phyloP scores from a whole-genome alignment of 2,113 vertebrate species.

The Callospermophilus lateralis region DNA sequence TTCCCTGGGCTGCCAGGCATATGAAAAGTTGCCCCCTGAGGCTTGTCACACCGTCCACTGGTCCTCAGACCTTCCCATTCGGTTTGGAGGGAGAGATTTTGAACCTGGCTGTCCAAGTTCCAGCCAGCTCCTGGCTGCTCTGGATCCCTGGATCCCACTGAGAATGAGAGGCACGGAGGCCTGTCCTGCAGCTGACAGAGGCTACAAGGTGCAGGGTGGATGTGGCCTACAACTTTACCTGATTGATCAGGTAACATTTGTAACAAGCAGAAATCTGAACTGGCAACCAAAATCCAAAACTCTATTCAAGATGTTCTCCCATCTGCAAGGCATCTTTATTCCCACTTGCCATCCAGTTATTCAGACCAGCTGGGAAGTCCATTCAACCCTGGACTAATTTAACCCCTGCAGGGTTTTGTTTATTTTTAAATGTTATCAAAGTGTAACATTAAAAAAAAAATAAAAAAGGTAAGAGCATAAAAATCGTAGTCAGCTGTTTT shows the following conservation, averaged over 20 bases:
- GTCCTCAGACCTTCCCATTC: neutral
- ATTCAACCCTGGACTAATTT: neutral
- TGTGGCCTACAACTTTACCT: neutral
- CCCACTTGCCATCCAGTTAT: neutral
- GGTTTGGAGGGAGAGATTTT: neutral
- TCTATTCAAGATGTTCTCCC: neutral
- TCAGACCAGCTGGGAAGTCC: neutral
- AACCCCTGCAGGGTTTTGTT: neutral
- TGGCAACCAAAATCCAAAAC: neutral
- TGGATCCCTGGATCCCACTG: neutral
- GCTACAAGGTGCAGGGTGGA: neutral
- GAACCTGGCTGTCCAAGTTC: neutral
- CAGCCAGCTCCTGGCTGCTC: neutral
- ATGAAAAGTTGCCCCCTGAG: neutral
- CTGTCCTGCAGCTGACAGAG: neutral
- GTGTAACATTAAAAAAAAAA: no score
- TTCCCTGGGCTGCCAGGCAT: neutral
- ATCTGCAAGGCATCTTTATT: neutral
- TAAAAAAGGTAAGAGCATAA: neutral
- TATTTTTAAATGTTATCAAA: neutral
- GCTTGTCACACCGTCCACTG: neutral
- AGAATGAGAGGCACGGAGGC: neutral
- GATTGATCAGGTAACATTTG: neutral
- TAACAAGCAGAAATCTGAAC: neutral
- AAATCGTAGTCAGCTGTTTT: neutral